phyloP scores from a whole-genome alignment of 1,140 invertebrate species.

The Medauroidea extradentata region DNA sequence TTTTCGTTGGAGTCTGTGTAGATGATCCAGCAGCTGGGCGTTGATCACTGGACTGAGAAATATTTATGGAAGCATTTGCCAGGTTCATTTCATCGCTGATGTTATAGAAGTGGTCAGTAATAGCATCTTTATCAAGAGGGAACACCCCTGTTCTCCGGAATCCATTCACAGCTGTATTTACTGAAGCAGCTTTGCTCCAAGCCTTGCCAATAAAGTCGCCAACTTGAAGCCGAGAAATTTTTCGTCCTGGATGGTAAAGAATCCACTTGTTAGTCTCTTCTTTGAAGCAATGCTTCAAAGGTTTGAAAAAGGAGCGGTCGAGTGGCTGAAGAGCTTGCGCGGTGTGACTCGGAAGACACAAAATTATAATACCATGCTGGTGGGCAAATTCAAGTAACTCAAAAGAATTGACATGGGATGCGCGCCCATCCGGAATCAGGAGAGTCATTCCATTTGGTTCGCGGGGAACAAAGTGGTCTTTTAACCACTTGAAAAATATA shows the following conservation, averaged over 20 bases:
- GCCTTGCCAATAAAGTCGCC: too few relatives aligned
- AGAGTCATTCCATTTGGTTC: constrained; percentile 23
- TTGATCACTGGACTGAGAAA: too few relatives aligned
- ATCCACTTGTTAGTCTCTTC: constrained; percentile 41
- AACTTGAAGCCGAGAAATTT: not conserved
- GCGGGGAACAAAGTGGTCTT: constrained; percentile 12
- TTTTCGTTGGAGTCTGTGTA: too few relatives aligned
- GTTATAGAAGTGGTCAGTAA: too few relatives aligned
- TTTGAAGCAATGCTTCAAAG: constrained; percentile 28
- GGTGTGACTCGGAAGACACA: constrained; percentile 32
- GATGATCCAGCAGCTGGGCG: too few relatives aligned
- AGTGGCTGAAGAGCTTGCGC: constrained; percentile 31
- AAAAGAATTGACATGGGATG: constrained; percentile 19
- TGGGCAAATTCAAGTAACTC: constrained; percentile 25
- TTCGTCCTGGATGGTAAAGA: constrained; percentile 28
- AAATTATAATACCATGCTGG: constrained; percentile 26
- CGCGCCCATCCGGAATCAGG: constrained; percentile 23
- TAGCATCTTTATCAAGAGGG: too few relatives aligned
- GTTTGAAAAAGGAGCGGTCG: constrained; percentile 30
- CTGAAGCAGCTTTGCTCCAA: too few relatives aligned
- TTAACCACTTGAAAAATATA: constrained; percentile 40
- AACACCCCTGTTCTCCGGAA: too few relatives aligned
- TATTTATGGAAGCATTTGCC: too few relatives aligned
- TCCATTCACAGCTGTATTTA: too few relatives aligned
- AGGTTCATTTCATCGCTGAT: too few relatives aligned